Conservation (phyloP, 2,888 invertebrate species). For the Philonicus albiceps region DNA sequence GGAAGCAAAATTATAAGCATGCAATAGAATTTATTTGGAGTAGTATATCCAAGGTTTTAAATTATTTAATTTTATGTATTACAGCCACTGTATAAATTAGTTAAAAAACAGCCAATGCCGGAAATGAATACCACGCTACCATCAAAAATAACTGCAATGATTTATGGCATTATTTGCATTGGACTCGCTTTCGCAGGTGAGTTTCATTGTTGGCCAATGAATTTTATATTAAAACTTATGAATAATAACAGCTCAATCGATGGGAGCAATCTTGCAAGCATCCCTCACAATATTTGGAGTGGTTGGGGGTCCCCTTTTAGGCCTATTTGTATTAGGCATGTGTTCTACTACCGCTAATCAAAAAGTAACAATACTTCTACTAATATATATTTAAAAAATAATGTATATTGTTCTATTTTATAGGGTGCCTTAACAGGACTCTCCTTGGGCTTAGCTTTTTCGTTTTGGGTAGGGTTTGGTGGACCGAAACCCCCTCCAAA, state of each 20-base stretch:
- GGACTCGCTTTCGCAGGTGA: conserved; percentile 83
- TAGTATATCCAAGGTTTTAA: background rate
- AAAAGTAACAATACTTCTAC: conserved; percentile 62
- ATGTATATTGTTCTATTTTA: background rate
- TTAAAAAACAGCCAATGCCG: conserved; percentile 59
- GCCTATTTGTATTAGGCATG: conserved; percentile 87
- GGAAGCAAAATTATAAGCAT: background rate
- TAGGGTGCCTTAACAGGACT: conserved; percentile 77
- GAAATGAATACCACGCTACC: conserved; percentile 65
- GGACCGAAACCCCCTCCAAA: conserved; percentile 72
- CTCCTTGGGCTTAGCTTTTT: conserved; percentile 70
- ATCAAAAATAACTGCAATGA: conserved; percentile 74
- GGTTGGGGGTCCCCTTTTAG: conserved; percentile 86
- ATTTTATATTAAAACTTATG: conserved; percentile 55
- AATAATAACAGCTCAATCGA: conserved; percentile 69
- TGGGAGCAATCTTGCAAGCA: conserved; percentile 89
- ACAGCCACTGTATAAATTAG: conserved; percentile 60
- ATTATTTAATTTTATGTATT: background rate
- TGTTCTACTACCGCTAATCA: conserved; percentile 77
- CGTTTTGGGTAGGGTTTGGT: conserved; percentile 87
- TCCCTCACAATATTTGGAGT: conserved; percentile 87
- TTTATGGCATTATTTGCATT: conserved; percentile 79
- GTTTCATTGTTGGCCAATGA: background rate
- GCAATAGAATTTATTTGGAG: background rate
- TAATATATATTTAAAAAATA: background rate